Evolutionary conservation across 2,888 invertebrate species (phyloP).

Genomic region (Rapana venosa): DNA sequence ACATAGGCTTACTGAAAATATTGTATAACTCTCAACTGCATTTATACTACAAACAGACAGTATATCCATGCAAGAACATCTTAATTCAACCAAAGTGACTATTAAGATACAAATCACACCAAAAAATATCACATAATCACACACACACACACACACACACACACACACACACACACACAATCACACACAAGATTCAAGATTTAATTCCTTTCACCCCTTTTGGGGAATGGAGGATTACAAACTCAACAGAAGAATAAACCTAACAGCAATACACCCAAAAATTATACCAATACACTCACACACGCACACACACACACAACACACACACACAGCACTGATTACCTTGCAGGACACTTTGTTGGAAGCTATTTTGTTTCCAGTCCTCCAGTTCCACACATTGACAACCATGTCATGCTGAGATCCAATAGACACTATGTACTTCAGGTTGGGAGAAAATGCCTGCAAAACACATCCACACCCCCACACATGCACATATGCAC

Average conservation of each 20-base stretch:
- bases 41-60: too few species aligned
- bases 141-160: background rate
- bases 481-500: too few species aligned
- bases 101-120: too few species aligned
- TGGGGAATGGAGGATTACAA: too few species aligned
- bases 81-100: too few species aligned
- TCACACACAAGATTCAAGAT: too few species aligned
- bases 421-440: conserved; percentile 95
- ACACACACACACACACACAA: background rate
- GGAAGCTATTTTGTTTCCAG: conserved; percentile 94
- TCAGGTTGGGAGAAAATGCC: conserved; percentile 96
- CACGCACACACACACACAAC: background rate
- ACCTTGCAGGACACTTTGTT: conserved; percentile 88
- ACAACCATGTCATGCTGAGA: conserved; percentile 99
- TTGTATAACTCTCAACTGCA: too few species aligned
- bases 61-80: too few species aligned
- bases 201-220: too few species aligned
- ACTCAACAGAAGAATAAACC: too few species aligned
- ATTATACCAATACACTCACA: background rate
- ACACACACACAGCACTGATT: background rate
- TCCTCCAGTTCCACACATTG: conserved; percentile 98
- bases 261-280: too few species aligned
- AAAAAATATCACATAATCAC: background rate
- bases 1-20: too few species aligned
- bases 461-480: conserved; percentile 80